These are phyloP conservation scores for Aricia agestis DNA, from an alignment of 1,140 invertebrate genomes.

Conservation along the genomic window DNA sequence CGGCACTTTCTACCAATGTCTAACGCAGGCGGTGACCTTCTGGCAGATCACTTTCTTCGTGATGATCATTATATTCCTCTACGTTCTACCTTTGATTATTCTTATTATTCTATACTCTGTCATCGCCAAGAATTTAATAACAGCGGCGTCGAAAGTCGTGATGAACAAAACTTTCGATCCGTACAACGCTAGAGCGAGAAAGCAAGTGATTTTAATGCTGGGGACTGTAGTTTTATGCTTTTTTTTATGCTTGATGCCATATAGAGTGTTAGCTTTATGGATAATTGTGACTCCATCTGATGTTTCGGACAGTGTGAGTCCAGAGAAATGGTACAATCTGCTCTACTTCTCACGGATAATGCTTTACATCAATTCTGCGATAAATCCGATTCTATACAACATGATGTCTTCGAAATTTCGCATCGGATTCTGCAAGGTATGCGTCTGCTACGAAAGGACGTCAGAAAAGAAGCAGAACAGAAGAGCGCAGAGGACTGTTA, in stretches of 20 bases:
- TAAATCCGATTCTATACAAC: slow-evolving; percentile 90
- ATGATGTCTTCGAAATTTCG: slow-evolving; percentile 92
- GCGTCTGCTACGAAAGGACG: slow-evolving; percentile 72
- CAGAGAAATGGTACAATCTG: slow-evolving; percentile 86
- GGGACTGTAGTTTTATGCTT: slow-evolving; percentile 89
- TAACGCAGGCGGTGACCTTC: slow-evolving; percentile 80
- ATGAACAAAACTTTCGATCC: slow-evolving; percentile 79
- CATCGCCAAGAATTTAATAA: slow-evolving; percentile 85
- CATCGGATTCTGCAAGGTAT: slow-evolving; percentile 82
- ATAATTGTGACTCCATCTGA: slow-evolving; percentile 82
- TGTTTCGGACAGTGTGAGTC: slow-evolving; percentile 77
- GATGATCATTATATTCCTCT: slow-evolving; percentile 84
- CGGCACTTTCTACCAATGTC: slow-evolving; percentile 78
- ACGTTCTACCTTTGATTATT: slow-evolving; percentile 85
- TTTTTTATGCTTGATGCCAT: slow-evolving; percentile 91
- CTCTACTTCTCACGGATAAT: slow-evolving; percentile 90
- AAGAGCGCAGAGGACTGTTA: slow-evolving; percentile 56
- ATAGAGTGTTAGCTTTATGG: slow-evolving; percentile 89
- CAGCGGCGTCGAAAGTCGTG: slow-evolving; percentile 78
- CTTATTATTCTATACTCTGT: slow-evolving; percentile 85
- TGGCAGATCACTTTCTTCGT: slow-evolving; percentile 86
- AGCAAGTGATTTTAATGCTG: slow-evolving; percentile 88
- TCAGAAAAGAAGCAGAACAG: slow-evolving; percentile 50
- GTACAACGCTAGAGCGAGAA: slow-evolving; percentile 79
- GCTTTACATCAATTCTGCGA: slow-evolving; percentile 89